Evolutionary conservation across 92 coral and sea anemone species (phyloP).

Genomic region (Muricea muricata): DNA sequence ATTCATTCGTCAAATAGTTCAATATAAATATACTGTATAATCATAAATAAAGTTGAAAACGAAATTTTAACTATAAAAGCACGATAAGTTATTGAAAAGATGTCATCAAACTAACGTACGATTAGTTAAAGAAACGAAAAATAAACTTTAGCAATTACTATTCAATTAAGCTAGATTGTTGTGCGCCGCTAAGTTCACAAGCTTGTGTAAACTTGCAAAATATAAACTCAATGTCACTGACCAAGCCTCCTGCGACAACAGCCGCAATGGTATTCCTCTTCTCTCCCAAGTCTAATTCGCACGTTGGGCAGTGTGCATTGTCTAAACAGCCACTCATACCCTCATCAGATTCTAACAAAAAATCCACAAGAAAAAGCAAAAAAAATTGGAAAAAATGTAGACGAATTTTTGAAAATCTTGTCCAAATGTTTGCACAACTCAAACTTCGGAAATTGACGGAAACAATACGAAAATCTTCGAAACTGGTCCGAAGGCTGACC

Average conservation of each 20-base stretch:
- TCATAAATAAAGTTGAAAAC: no score
- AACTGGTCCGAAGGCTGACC: background rate
- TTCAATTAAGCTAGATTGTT: no score
- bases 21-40: no score
- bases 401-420: background rate
- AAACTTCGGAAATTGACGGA: background rate
- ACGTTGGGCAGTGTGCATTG: constrained; percentile 79
- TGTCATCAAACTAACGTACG: no score
- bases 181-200: no score
- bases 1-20: no score
- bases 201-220: no score
- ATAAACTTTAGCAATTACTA: background rate
- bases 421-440: no score
- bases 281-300: constrained; percentile 76
- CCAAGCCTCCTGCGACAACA: constrained; percentile 83
- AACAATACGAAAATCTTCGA: background rate
- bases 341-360: constrained; percentile 2
- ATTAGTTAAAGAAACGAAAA: no score
- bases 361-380: background rate
- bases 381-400: no score
- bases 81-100: no score
- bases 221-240: constrained; percentile 35
- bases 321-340: constrained; percentile 96
- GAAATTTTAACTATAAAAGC: no score
- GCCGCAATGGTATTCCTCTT: constrained; percentile 85